phyloP scores from a whole-genome alignment of 2,113 vertebrate species.

The Toxotes jaculatrix region DNA sequence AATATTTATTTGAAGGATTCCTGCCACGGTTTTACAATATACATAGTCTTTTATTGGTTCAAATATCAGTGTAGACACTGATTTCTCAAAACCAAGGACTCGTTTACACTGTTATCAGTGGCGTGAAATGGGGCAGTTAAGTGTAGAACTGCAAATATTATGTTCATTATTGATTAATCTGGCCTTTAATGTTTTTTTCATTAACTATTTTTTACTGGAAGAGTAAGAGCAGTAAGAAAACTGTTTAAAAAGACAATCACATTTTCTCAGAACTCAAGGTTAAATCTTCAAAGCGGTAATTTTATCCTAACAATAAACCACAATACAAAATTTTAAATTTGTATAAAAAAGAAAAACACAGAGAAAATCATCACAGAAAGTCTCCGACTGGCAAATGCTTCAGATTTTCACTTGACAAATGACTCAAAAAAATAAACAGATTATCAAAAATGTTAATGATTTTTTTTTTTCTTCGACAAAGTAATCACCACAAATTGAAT shows the following conservation, averaged over 20 bases:
- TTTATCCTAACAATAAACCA: neutral
- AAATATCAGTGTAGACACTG: neutral
- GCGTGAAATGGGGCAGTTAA: no score
- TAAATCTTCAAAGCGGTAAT: neutral
- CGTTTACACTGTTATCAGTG: no score
- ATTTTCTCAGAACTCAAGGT: neutral
- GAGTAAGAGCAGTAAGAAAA: no score
- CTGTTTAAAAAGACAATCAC: no score
- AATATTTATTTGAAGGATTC: neutral
- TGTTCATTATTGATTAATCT: no score
- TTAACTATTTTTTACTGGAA: neutral
- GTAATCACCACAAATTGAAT: no score
- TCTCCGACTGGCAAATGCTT: neutral
- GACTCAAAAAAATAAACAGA: neutral
- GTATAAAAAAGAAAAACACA: neutral
- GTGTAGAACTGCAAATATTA: no score
- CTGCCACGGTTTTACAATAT: neutral
- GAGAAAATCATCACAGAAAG: no score
- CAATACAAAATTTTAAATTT: neutral
- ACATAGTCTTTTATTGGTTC: neutral
- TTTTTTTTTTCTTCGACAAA: no score
- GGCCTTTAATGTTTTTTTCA: no score
- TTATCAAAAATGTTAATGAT: no score
- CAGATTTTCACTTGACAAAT: neutral
- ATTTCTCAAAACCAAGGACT: no score